Evolutionary conservation across 2,113 vertebrate genomes (phyloP).

Genomic region (Gnathonemus echidnorhynchus): DNA sequence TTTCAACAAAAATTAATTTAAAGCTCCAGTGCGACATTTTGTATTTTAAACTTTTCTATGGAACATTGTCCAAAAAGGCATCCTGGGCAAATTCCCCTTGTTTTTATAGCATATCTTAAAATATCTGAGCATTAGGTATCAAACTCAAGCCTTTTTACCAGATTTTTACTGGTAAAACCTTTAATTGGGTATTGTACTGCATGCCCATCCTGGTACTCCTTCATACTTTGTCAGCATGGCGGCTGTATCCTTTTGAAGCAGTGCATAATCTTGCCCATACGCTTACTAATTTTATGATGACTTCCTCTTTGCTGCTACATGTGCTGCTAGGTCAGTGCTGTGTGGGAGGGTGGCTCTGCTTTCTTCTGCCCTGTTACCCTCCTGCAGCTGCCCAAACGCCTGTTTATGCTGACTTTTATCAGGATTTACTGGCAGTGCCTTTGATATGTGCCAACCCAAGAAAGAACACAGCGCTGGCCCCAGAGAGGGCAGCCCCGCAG

Average conservation of each 20-base stretch:
- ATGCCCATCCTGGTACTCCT: background rate
- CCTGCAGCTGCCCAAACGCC: background rate
- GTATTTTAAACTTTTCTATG: background rate
- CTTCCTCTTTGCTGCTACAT: background rate
- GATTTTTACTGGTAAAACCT: background rate
- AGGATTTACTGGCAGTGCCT: slow-evolving; percentile 12
- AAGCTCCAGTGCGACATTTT: background rate
- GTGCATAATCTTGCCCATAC: background rate
- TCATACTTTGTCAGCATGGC: background rate
- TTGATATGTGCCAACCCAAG: slow-evolving; percentile 1
- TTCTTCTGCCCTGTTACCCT: slow-evolving; percentile 5
- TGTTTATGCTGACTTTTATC: slow-evolving; percentile 9
- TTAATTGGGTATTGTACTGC: background rate
- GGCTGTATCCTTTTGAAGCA: background rate
- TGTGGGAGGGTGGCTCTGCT: background rate
- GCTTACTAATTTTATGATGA: background rate
- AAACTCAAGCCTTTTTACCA: background rate
- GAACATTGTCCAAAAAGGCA: background rate
- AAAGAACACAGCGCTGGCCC: background rate
- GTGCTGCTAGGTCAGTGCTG: background rate
- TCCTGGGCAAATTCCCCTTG: background rate
- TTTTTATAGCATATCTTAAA: background rate
- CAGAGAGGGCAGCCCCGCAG: background rate
- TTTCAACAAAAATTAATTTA: slow-evolving; percentile 9
- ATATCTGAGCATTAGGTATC: background rate